Evolutionary conservation across 2,888 invertebrate genomes (phyloP).

Genomic region (Troilus luridus): DNA sequence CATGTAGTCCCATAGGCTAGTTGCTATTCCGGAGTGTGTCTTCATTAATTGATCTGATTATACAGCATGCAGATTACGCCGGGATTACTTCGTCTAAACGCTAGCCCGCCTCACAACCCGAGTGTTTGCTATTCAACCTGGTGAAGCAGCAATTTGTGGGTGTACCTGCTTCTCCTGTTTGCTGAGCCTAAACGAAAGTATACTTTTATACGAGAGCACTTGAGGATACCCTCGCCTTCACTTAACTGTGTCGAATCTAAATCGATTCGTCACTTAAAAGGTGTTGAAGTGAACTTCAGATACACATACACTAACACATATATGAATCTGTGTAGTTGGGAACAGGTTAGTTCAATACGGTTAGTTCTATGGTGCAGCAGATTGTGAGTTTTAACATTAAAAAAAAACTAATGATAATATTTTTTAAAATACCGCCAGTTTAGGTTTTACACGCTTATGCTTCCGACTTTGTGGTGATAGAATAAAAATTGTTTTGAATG

Average conservation of each 20-base stretch:
- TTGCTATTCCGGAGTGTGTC: not conserved
- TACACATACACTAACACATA: no score
- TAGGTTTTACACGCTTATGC: no score
- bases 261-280: not conserved
- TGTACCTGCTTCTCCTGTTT: not conserved
- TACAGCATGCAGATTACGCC: not conserved
- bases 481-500: no score
- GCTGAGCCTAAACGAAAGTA: not conserved
- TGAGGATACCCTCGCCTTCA: not conserved
- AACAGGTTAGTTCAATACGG: no score
- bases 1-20: not conserved
- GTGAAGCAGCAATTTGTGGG: not conserved
- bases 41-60: constrained; percentile 28
- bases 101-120: not conserved
- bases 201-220: not conserved
- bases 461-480: no score
- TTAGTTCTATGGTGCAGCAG: no score
- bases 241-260: not conserved
- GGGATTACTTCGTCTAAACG: constrained; percentile 31
- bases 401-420: no score
- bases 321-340: no score
- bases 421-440: no score
- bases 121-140: constrained; percentile 18
- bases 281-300: not conserved
- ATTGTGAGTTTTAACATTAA: no score